Evolutionary conservation across 2,113 vertebrate genomes (phyloP).

Genomic region (Tenrec ecaudatus): DNA sequence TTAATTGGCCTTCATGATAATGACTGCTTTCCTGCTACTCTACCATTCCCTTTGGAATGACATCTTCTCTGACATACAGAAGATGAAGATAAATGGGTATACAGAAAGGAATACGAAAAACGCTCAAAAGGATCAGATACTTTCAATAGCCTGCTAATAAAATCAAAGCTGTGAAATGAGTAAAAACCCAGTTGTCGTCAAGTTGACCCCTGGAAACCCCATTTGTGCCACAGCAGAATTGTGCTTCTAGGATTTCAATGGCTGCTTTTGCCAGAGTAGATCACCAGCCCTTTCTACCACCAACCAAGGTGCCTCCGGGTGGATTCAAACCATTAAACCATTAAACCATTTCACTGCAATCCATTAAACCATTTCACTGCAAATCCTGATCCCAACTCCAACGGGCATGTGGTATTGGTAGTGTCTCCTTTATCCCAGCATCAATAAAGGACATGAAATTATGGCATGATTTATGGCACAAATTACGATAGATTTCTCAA

Average conservation of each 20-base stretch:
- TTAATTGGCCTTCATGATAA: not conserved
- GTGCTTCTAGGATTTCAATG: not conserved
- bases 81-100: not conserved
- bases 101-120: not conserved
- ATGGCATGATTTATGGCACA: too few relatives aligned
- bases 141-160: not conserved
- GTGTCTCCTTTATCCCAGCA: not conserved
- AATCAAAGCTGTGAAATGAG: fast-evolving
- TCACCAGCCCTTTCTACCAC: not conserved
- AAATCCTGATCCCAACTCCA: not conserved
- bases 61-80: slow-evolving; percentile 10
- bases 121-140: not conserved
- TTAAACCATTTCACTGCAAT: not conserved
- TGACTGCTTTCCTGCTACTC: not conserved
- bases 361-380: not conserved
- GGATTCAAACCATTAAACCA: too few relatives aligned
- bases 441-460: not conserved
- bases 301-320: not conserved
- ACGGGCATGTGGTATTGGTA: not conserved
- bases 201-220: not conserved
- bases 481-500: too few relatives aligned
- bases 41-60: not conserved
- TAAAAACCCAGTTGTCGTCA: not conserved
- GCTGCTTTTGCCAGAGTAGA: not conserved
- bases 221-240: not conserved